These are phyloP conservation scores for rat (Rattus norvegicus) DNA, from an alignment of 2,113 vertebrate genomes.

Conservation along the genomic window DNA sequence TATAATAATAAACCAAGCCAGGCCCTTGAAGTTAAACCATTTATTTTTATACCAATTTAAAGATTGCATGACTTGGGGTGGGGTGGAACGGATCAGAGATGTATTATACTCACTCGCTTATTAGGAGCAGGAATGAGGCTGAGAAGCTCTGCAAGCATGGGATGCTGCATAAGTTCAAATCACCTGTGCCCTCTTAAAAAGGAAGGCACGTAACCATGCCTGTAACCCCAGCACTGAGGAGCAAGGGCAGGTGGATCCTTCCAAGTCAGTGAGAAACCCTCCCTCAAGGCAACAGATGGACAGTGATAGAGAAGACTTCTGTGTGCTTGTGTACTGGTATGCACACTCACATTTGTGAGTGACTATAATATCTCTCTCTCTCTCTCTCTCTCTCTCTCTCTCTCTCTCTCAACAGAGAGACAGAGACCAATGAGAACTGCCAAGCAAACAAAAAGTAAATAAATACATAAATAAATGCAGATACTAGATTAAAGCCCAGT, in stretches of 20 bases:
- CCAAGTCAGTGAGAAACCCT: not conserved
- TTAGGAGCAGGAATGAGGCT: not conserved
- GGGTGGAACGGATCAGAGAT: constrained; percentile 13
- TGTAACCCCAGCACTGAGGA: not conserved
- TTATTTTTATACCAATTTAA: constrained; percentile 16
- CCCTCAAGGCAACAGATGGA: not conserved
- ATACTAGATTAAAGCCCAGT: constrained; percentile 14
- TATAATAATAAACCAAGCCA: constrained; percentile 29
- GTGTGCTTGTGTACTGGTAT: not conserved
- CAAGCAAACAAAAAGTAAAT: not conserved
- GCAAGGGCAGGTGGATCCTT: not conserved
- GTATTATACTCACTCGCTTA: constrained; percentile 18
- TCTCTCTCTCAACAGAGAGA: not conserved
- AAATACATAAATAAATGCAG: no score
- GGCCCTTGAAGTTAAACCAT: constrained; percentile 15
- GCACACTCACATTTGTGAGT: not conserved
- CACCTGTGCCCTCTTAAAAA: not conserved
- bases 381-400: not conserved
- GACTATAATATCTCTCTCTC: not conserved
- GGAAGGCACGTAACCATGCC: not conserved
- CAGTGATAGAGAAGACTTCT: not conserved
- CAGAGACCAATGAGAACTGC: not conserved
- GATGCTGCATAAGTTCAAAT: not conserved
- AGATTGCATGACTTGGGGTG: constrained; percentile 36
- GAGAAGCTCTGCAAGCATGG: not conserved